Base-by-base conservation (phyloP, 1,140 invertebrate genomes). In the Tetramorium alpestre region DNA sequence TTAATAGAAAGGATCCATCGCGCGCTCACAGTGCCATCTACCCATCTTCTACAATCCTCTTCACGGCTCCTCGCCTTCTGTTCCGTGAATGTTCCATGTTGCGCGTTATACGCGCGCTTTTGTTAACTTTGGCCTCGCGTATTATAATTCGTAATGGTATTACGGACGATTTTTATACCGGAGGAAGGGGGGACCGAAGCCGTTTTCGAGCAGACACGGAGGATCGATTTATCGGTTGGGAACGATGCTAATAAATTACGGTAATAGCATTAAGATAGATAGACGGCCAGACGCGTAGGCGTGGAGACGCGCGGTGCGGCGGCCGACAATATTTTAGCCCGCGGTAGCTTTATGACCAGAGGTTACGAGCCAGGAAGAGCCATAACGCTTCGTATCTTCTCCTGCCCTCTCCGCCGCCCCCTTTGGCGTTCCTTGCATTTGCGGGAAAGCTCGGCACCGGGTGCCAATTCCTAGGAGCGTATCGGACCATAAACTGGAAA, bases 321-420 rank as follows among this genome's bases (percentile, higher is more conserved):
- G 91, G 88, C 90, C 90, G 91, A 91, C 91, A 92, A 95, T 95
- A 95, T 95, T 94, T 95, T 93, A 95, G 89, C 91, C 90, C 87
- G 91, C 93, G 93, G 95, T 95, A 93, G 94, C 94, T 95, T 95
- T 95, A 95, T 95, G 94, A 95, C 92, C 93, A 91, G 91, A 93
- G 92, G 94, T 95, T 95, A 95, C 94, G 94, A 95, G 94, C 93
- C 93, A 95, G 94, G 93, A 95, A 95, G 93, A 95, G 91, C 94
- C 93, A 94, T 95, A 95, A 95, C 93, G 93, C 90, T 90, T 92
- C 88, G 89, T 92, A 92, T 93, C 86, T 91, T 69, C 84, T 87
- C 72, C 67, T 60, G 77, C 80, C 64, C 76, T 70, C 86, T 56
- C 70, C 82, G 67, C 70, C 82, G 64, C 65, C 62, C 60, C 58